phyloP scores from a whole-genome alignment of 2,797 vertebrate genomes.

The Coendou prehensilis region DNA sequence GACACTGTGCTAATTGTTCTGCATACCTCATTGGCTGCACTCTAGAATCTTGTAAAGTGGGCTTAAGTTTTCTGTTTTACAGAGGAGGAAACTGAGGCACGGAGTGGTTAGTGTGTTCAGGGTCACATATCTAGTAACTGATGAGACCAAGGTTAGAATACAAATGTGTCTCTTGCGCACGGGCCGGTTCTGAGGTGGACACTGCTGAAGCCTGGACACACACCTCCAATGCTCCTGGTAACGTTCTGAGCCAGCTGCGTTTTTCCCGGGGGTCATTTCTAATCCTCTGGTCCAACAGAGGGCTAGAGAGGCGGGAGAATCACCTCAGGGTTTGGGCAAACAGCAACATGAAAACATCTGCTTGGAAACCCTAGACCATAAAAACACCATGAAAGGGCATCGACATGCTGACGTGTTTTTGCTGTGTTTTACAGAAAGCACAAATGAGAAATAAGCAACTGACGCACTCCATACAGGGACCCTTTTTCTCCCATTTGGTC shows the following conservation, averaged over 20 bases:
- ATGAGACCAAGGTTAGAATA: neutral
- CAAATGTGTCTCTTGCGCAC: neutral
- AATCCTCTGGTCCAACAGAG: conserved; percentile 48
- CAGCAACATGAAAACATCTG: neutral
- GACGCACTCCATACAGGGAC: neutral
- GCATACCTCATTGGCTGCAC: neutral
- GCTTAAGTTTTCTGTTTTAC: neutral
- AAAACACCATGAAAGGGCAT: neutral
- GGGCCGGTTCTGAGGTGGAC: neutral
- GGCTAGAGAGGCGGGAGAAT: conserved; percentile 54
- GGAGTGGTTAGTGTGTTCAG: neutral
- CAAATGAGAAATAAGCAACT: neutral
- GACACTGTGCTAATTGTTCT: neutral
- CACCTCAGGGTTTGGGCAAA: conserved; percentile 10
- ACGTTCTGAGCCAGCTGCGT: conserved; percentile 63
- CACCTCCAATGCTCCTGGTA: neutral
- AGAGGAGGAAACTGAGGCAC: neutral
- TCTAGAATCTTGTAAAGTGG: neutral
- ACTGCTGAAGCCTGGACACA: neutral
- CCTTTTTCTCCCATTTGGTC: neutral
- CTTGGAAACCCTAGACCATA: neutral
- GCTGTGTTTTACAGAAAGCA: neutral
- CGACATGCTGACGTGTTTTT: neutral
- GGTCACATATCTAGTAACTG: neutral
- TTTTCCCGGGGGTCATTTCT: conserved; percentile 66